Conservation (phyloP, 2,888 invertebrate species). For the Dendrolimus pini region DNA sequence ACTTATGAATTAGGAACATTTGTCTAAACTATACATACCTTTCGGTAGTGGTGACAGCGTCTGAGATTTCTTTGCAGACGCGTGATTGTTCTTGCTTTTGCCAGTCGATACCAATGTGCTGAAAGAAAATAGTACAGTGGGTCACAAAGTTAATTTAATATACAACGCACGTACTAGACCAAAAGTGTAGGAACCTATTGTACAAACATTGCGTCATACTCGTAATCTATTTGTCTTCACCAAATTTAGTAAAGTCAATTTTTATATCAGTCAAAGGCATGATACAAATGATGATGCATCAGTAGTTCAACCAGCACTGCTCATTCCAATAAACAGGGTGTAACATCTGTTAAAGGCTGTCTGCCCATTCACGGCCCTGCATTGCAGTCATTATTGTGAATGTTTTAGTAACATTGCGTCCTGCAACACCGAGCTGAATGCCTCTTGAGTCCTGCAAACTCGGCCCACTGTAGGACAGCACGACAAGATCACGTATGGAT, state of each 20-base stretch:
- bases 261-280: too few relatives aligned
- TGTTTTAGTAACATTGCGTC: too few relatives aligned
- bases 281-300: too few relatives aligned
- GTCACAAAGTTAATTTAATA: background rate
- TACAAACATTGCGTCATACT: background rate
- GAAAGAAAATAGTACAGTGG: constrained; percentile 17
- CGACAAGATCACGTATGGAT: too few relatives aligned
- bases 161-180: background rate
- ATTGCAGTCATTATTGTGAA: too few relatives aligned
- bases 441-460: too few relatives aligned
- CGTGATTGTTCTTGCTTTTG: constrained; percentile 35
- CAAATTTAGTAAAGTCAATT: too few relatives aligned
- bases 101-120: constrained; percentile 41
- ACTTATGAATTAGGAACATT: too few relatives aligned
- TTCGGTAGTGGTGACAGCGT: constrained; percentile 43
- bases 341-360: background rate
- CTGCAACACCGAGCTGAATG: too few relatives aligned
- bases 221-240: background rate
- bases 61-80: constrained; percentile 38
- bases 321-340: background rate
- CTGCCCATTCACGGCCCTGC: too few relatives aligned
- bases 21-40: constrained; percentile 24
- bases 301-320: background rate
- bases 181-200: background rate
- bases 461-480: too few relatives aligned